Percentiles rank a stretch among this genome's conserved stretches.
Conservation (phyloP, 2,113 vertebrate genomes). For the Orthonyx spaldingii region DNA sequence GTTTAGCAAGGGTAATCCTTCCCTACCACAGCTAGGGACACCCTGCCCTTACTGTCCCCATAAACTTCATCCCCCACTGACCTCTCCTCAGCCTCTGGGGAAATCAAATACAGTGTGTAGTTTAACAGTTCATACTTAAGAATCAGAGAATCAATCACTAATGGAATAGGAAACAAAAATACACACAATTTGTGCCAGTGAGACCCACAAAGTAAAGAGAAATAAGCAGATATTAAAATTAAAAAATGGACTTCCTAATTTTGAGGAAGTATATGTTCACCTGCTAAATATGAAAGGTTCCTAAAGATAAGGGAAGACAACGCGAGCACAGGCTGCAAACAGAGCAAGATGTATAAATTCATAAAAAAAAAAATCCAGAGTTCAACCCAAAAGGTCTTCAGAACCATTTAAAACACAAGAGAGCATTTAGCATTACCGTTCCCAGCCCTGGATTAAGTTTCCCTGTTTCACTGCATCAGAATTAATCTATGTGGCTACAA, state of each 20-base stretch:
- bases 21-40: not conserved
- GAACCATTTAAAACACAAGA: not conserved
- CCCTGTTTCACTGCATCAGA: constrained; percentile 8
- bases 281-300: not conserved
- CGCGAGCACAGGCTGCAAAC: not conserved
- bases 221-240: not conserved
- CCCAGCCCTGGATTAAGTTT: constrained; percentile 13
- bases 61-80: not conserved
- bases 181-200: not conserved
- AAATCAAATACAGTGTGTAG: not conserved
- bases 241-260: not conserved
- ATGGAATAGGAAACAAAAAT: not conserved
- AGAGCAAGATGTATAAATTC: not conserved
- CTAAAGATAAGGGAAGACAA: not conserved
- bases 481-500: not conserved
- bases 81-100: not conserved
- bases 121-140: not conserved
- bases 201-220: not conserved
- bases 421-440: not conserved
- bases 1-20: not conserved
- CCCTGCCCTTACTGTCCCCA: not conserved
- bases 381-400: not conserved
- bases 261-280: rapidly evolving
- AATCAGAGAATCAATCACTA: not conserved
- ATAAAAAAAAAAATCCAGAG: not conserved